A percentile compares a stretch with the other conserved stretches of the same genome.
phyloP scores from a whole-genome alignment of 2,113 vertebrate species.

The Cyprinodon brontotheroides region DNA sequence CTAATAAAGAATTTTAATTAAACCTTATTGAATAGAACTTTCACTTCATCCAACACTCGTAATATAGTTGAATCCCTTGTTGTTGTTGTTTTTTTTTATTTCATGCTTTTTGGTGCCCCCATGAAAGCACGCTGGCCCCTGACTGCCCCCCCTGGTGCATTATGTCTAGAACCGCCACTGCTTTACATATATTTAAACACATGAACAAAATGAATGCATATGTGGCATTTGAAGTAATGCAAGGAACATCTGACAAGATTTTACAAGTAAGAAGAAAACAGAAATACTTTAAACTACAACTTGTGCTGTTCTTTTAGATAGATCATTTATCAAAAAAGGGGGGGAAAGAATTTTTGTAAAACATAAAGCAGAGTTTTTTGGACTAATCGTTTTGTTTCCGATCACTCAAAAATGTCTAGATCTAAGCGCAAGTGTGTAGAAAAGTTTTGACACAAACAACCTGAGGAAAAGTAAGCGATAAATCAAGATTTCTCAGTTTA shows the following conservation, averaged over 20 bases:
- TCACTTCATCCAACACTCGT: too few species aligned
- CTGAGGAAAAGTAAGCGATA: not conserved
- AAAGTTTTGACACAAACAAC: not conserved
- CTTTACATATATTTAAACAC: not conserved
- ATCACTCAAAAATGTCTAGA: conserved; percentile 15
- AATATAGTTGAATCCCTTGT: too few species aligned
- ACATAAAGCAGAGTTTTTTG: not conserved
- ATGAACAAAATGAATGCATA: not conserved
- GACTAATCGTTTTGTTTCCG: conserved; percentile 6
- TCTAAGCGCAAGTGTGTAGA: not conserved
- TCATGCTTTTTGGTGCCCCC: too few species aligned
- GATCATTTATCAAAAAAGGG: not conserved
- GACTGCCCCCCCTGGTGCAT: too few species aligned
- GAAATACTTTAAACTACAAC: not conserved
- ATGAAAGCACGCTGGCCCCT: too few species aligned
- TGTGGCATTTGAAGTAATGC: not conserved
- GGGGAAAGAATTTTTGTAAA: not conserved
- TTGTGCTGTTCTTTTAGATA: not conserved
- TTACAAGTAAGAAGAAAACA: conserved; percentile 36
- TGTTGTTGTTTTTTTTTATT: too few species aligned
- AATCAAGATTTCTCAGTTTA: conserved; percentile 51
- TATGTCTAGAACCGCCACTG: too few species aligned
- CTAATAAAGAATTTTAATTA: too few species aligned
- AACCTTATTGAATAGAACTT: too few species aligned
- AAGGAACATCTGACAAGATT: conserved; percentile 17